Evolutionary conservation across 2,113 vertebrate species (phyloP), one percentile per base, ranked within the genome.

Genomic region (Psilopsiagon aymara): DNA sequence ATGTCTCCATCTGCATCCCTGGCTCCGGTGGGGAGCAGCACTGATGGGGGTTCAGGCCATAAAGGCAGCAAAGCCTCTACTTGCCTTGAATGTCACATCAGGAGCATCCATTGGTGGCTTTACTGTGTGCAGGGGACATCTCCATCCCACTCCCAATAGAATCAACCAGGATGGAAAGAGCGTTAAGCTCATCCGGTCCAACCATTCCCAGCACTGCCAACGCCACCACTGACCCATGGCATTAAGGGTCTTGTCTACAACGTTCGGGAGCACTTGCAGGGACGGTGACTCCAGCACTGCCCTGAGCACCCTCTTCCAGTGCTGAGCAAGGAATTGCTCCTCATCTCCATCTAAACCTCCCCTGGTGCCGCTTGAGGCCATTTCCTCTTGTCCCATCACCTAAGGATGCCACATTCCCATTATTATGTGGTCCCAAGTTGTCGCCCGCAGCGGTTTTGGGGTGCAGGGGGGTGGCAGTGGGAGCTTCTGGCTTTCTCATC

Each of bases 401-500:
- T 16, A 24, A 35, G 13, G 33, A 35, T 10, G 63, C 1, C 0
- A 17, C 4, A 3, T 55, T 43, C 62, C 77, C 11, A 0, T 24
- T n/a, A 1, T 18, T 11, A 15, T 1, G 0, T 1, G 4, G 11
- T 37, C 33, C 37, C 10, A 3, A 33, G 23, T 19, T 19, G 11
- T 27, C 46, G 57, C 3, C 31, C 17, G 6, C 41, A 13, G 69
- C 0, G 13, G 74, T 35, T 17, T 28, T 3, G 3, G 88, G 90
- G 80, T 0, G 10, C 1, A 17, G 43, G 68, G 10, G 43, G 63
- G 8, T 94, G 57, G 31, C 37, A 19, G 17, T 2, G 4, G 44
- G 73, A 17, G 52, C 95, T 95, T 51, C 87, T 90, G 20, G 67
- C 95, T 91, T 97, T 77, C 88, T 97, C 95, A 94, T 92, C 79